A percentile compares a stretch with the other conserved stretches of the same genome.
These are phyloP conservation scores for Saturnia pavonia DNA, from an alignment of 2,888 invertebrate species.

Conservation along the genomic window DNA sequence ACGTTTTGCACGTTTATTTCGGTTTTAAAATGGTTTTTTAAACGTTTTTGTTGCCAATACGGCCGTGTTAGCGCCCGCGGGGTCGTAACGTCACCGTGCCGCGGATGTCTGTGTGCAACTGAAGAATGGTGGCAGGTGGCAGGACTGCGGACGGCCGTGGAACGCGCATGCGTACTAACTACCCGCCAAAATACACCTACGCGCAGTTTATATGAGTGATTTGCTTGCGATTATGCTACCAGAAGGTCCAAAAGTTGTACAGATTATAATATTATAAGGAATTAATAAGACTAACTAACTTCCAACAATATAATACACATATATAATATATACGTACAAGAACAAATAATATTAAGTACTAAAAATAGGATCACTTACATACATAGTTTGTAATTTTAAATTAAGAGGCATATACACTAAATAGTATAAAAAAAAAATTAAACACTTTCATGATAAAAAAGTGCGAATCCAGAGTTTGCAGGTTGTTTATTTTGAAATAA, in stretches of 20 bases:
- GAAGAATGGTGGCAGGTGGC: constrained; percentile 78
- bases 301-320: no score
- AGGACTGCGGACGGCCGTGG: constrained; percentile 73
- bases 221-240: constrained; percentile 40
- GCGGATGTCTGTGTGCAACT: constrained; percentile 68
- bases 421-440: no score
- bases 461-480: no score
- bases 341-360: no score
- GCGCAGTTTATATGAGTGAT: constrained; percentile 75
- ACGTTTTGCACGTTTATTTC: constrained; percentile 47
- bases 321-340: no score
- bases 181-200: constrained; percentile 80
- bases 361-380: no score
- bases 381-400: no score
- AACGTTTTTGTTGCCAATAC: constrained; percentile 64
- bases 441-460: no score
- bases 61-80: constrained; percentile 47
- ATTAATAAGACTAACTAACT: no score
- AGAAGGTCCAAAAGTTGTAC: constrained; percentile 64
- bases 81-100: constrained; percentile 44
- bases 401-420: no score
- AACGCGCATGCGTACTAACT: constrained; percentile 65
- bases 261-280: constrained; percentile 37
- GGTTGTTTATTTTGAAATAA: no score
- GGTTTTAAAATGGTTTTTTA: constrained; percentile 44